Base-by-base conservation (phyloP, 1,140 invertebrate species). In the Drosophila tani region DNA sequence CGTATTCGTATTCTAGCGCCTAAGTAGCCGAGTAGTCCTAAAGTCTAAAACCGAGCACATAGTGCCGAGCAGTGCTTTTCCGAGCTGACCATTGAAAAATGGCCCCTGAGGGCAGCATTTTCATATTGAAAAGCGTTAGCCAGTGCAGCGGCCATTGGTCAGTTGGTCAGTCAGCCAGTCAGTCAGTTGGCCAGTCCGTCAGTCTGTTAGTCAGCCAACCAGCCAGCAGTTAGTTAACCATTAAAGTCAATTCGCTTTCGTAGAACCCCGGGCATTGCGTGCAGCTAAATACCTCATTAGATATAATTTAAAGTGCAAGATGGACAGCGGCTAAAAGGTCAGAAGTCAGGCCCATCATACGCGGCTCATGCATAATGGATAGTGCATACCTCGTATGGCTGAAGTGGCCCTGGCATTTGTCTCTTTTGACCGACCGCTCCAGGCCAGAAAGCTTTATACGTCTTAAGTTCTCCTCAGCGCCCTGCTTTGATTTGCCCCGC, bases 201-300 rank as follows among this genome's bases (percentile, higher is more conserved):
- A 68, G 69, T 47, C 46, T 7, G 21, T 46, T 24, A 62, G 68
- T 50, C 58, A 73, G 63, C 59, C 66, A 82, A 56, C 66, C 59
- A 81, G 62, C 57, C 53, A 73, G 59, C 63, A 47, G 53, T 43
- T 55, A 62, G 65, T 70, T 63, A 55, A 46, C 68, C 63, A 83
- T 79, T 87, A 53, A 66, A 81, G 69, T 86, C 70, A 86, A 82
- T 86, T 86, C 87, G 41, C 66, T 87, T 57, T 57, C 69, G n/a
- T 68, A 84, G 63, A 81, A 84, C 47, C 71, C 80, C 47, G 70
- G 70, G 76, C 75, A 65, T 74, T 82, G 85, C 67, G 79, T 85
- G 81, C 82, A 91, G 86, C 80, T 78, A 86, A 91, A 91, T 91
- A 91, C 87, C 87, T 91, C 87, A 91, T 91, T 91, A 91, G 87